A percentile compares a stretch with the other conserved stretches of the same genome.
phyloP scores from a whole-genome alignment of 2,113 vertebrate species.

The Poecilia latipinna region DNA sequence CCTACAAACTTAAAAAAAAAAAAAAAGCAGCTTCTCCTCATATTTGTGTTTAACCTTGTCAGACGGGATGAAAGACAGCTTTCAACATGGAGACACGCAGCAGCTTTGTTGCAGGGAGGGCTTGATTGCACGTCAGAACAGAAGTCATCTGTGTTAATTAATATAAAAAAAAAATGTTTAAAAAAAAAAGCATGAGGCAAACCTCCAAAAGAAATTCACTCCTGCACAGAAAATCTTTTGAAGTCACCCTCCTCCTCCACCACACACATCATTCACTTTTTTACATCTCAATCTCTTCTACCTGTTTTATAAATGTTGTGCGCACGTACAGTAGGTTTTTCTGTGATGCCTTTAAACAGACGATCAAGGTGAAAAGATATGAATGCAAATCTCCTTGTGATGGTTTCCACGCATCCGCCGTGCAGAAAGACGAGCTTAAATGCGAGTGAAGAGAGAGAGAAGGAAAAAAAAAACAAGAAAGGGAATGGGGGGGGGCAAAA shows the following conservation, averaged over 20 bases:
- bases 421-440: constrained; percentile 44
- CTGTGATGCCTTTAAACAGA: constrained; percentile 27
- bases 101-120: constrained; percentile 34
- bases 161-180: constrained; percentile 3
- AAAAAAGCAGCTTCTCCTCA: constrained; percentile 9
- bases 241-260: constrained; percentile 20
- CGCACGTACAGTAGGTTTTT: constrained; percentile 16
- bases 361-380: constrained; percentile 31
- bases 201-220: constrained; percentile 18
- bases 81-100: constrained; percentile 14
- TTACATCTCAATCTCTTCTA: constrained; percentile 33
- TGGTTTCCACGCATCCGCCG: background rate
- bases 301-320: constrained; percentile 35
- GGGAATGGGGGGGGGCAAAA: constrained; percentile 15
- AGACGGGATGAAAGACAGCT: constrained; percentile 35
- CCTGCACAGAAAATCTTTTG: constrained; percentile 39
- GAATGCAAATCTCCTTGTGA: constrained; percentile 13
- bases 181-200: constrained; percentile 32
- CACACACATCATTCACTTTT: constrained; percentile 11
- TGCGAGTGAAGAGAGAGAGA: constrained; percentile 37
- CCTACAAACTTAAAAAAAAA: constrained; percentile 5
- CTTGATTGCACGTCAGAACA: constrained; percentile 38
- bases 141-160: constrained; percentile 45
- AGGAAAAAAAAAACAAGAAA: background rate
- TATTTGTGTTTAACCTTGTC: constrained; percentile 42